Conservation (phyloP, 2,888 invertebrate species). For the Phrixothrix hirtus region DNA sequence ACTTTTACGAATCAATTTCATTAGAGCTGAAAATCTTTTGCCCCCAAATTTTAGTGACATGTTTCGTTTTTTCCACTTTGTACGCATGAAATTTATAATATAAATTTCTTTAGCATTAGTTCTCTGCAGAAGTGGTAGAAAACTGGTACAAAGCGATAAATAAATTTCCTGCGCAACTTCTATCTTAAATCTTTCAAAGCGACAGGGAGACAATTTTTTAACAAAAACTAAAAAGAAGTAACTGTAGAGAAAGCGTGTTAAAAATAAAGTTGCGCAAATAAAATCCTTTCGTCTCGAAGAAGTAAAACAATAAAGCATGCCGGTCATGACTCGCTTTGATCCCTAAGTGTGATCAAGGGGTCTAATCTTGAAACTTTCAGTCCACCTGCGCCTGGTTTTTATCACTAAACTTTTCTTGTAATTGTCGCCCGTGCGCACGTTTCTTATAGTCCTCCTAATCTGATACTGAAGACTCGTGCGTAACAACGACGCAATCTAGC, state of each 20-base stretch:
- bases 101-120: no score
- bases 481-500: conserved; percentile 20
- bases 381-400: conserved; percentile 36
- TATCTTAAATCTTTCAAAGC: no score
- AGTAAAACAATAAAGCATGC: conserved; percentile 36
- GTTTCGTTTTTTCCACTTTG: no score
- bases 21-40: no score
- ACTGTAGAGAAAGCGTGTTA: not conserved
- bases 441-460: conserved; percentile 25
- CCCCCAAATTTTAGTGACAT: no score
- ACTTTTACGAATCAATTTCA: no score
- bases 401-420: conserved; percentile 35
- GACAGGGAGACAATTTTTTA: no score
- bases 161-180: no score
- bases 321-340: conserved; percentile 33
- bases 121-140: no score
- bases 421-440: conserved; percentile 31
- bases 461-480: conserved; percentile 21
- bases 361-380: conserved; percentile 34
- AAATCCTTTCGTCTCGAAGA: conserved; percentile 7
- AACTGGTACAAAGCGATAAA: no score
- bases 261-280: not conserved
- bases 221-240: no score
- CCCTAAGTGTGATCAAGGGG: conserved; percentile 35
- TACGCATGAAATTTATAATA: no score